phyloP scores from a whole-genome alignment of 2,113 vertebrate genomes.

The Crotalus helleri region DNA sequence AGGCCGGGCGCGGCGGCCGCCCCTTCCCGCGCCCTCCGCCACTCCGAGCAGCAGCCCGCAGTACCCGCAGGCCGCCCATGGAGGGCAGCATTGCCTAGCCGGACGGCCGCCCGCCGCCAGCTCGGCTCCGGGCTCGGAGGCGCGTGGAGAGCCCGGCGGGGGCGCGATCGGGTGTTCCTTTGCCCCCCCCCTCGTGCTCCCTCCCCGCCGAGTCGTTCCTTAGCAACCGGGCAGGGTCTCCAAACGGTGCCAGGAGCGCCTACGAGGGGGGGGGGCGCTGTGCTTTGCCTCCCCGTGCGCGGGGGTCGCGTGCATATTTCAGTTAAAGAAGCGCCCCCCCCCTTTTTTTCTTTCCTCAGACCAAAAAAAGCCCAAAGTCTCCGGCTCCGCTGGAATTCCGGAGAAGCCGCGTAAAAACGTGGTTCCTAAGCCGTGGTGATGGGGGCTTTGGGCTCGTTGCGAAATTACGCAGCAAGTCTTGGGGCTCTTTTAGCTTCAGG shows the following conservation, averaged over 20 bases:
- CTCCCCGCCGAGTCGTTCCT: background rate
- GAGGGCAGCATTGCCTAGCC: constrained; percentile 65
- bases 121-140: background rate
- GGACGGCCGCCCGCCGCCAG: background rate
- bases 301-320: background rate
- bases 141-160: background rate
- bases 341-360: background rate
- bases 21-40: background rate
- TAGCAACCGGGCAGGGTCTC: background rate
- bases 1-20: background rate
- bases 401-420: too few relatives aligned
- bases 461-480: background rate
- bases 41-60: rapidly evolving
- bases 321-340: background rate
- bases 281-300: background rate
- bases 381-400: background rate
- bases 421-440: background rate
- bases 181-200: too few relatives aligned
- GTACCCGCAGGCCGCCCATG: constrained; percentile 38
- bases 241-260: background rate
- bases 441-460: too few relatives aligned
- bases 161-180: background rate
- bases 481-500: too few relatives aligned
- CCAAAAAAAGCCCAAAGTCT: background rate
- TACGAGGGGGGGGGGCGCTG: too few relatives aligned